Evolutionary conservation across 1,140 invertebrate species (phyloP).

Genomic region (Cephus cinctus): DNA sequence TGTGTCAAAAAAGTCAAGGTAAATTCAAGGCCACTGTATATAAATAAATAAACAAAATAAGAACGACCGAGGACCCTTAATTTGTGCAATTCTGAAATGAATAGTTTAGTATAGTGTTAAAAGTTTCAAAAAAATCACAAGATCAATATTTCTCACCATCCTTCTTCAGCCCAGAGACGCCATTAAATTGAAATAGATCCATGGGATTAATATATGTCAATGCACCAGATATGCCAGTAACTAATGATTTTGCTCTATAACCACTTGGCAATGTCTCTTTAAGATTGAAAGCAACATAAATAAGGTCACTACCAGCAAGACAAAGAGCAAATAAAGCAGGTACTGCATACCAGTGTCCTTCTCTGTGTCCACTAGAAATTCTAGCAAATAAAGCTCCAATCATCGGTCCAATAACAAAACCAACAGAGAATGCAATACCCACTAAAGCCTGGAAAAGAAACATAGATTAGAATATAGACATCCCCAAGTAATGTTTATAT

Average conservation of each 20-base stretch:
- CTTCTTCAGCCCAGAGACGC: slow-evolving; percentile 32
- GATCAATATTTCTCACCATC: slow-evolving; percentile 29
- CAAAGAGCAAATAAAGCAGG: slow-evolving; percentile 86
- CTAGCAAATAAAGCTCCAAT: slow-evolving; percentile 91
- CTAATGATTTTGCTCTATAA: slow-evolving; percentile 65
- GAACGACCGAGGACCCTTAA: slow-evolving; percentile 77
- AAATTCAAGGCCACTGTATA: slow-evolving; percentile 97
- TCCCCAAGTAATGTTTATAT: slow-evolving; percentile 11
- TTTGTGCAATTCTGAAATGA: slow-evolving; percentile 60
- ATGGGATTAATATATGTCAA: slow-evolving; percentile 72
- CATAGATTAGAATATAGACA: slow-evolving; percentile 6
- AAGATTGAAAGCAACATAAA: slow-evolving; percentile 75
- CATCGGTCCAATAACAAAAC: slow-evolving; percentile 93
- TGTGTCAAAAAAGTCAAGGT: slow-evolving; percentile 97
- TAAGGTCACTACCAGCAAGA: slow-evolving; percentile 75
- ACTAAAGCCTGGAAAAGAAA: slow-evolving; percentile 79
- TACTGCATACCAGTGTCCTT: slow-evolving; percentile 73
- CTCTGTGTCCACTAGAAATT: slow-evolving; percentile 60
- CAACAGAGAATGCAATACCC: slow-evolving; percentile 95
- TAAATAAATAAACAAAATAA: slow-evolving; percentile 94
- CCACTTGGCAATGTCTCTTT: slow-evolving; percentile 84
- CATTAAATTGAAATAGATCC: slow-evolving; percentile 62
- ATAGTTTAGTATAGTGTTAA: neutral
- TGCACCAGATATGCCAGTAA: slow-evolving; percentile 68
- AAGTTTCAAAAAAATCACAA: too few relatives aligned